Percentiles rank a stretch among this genome's conserved stretches.
Evolutionary conservation across 2,113 vertebrate genomes (phyloP).

Genomic region (Gymnogyps californianus): DNA sequence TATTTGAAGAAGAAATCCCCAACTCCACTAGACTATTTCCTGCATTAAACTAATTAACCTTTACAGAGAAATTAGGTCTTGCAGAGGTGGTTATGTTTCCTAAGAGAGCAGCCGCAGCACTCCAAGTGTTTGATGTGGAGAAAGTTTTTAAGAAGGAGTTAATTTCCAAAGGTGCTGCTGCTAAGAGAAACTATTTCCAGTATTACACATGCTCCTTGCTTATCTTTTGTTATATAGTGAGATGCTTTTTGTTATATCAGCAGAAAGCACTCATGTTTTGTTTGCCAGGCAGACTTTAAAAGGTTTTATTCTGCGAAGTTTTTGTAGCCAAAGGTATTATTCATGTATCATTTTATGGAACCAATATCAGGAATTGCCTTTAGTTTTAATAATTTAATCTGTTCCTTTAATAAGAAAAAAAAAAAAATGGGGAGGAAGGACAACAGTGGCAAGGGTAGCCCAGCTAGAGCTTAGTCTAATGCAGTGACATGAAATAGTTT

Average conservation of each 20-base stretch:
- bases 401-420: neutral
- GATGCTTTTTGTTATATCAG: neutral
- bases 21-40: neutral
- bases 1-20: slow-evolving; percentile 1
- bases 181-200: neutral
- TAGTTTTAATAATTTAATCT: neutral
- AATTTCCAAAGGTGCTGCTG: neutral
- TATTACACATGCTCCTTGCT: neutral
- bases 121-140: neutral
- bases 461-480: neutral
- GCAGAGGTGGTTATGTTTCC: neutral
- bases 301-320: neutral
- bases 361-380: neutral
- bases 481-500: neutral
- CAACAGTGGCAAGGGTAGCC: neutral
- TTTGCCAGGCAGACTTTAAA: neutral
- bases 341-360: neutral
- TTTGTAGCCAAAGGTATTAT: neutral
- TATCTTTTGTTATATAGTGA: neutral
- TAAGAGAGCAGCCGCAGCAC: neutral
- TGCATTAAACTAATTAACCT: slow-evolving; percentile 30
- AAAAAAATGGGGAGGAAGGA: neutral
- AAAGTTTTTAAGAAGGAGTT: neutral
- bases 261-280: neutral
- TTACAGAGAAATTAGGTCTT: neutral